Base-by-base conservation (phyloP, 2,888 invertebrate species). In the Linyphia triangularis region DNA sequence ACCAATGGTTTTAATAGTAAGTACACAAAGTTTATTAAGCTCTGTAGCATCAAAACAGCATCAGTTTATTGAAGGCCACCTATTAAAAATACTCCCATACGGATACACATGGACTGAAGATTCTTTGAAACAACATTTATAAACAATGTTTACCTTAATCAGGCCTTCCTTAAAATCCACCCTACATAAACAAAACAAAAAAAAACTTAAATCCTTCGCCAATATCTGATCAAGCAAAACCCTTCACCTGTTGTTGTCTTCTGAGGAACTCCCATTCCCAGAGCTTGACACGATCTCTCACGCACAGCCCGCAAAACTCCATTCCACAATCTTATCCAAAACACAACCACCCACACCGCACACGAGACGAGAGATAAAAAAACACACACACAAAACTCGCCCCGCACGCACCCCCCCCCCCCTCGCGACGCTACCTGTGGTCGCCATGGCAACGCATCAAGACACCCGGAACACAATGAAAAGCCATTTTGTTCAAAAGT, bases 251-350 rank as follows among this genome's bases (percentile, higher is more conserved):
- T 33, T 83, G 70, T 57, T 81, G 88, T 26, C 88, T 28, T 24
- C 78, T 69, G 7, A 43, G 3, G 30, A 88, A 83, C 43, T 88
- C 88, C 81, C 88, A 78, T 61, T 88, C 88, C 88, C 88, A 88
- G 2, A 88, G 57, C 40, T 83, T 88, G 9, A 88, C 83, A 7
- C 88, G 83, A 37, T 88, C 88, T 26, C 59, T 69, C 16, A 88
- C 88, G 28, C 88, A 84, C 28, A 88, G 57, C 9, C 72, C 78
- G 26, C 88, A 88, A 40, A 88, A 88, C 63, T 88, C 88, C 88
- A 88, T 88, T 22, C 77, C 61, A 33, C 22, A 28, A 59, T 9
- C n/a, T n/a, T n/a, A n/a, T 61, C 37, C 37, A 37, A 63, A 13
- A 19, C 37, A n/a, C n/a, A n/a, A 63, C 57, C 61, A 19, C 63